Percentiles rank a stretch among this genome's conserved stretches.
These are phyloP conservation scores for Drosophila parabipectinata DNA, from an alignment of 1,140 invertebrate species.

Conservation along the genomic window DNA sequence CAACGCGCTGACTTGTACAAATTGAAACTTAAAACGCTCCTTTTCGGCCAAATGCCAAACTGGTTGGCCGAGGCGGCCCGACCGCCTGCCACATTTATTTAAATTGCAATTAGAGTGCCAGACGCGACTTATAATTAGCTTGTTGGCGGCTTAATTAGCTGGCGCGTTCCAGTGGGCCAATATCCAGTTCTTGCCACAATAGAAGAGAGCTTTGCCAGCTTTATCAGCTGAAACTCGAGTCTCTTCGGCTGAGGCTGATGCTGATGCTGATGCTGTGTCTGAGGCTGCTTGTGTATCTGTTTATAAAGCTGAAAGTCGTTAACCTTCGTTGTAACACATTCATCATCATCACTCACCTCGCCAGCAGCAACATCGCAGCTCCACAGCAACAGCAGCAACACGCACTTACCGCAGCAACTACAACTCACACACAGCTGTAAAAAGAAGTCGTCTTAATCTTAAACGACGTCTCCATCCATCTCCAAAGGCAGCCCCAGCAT, in stretches of 20 bases:
- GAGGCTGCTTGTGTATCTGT: slow-evolving; percentile 38
- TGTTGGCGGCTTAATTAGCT: slow-evolving; percentile 76
- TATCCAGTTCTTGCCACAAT: slow-evolving; percentile 42
- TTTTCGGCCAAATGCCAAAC: slow-evolving; percentile 66
- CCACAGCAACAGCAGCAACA: slow-evolving; percentile 38
- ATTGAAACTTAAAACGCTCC: slow-evolving; percentile 79
- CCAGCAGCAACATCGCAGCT: slow-evolving; percentile 44
- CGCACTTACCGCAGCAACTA: slow-evolving; percentile 44
- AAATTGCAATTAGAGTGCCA: slow-evolving; percentile 73
- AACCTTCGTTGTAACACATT: slow-evolving; percentile 83
- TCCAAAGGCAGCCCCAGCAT: slow-evolving; percentile 56
- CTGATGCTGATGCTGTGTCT: neutral
- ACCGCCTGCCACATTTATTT: slow-evolving; percentile 75
- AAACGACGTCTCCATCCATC: slow-evolving; percentile 82
- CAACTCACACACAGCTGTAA: slow-evolving; percentile 68
- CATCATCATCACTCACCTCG: slow-evolving; percentile 81
- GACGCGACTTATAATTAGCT: slow-evolving; percentile 70
- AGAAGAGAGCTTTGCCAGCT: slow-evolving; percentile 33
- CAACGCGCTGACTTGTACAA: slow-evolving; percentile 76
- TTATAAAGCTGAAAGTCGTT: slow-evolving; percentile 83
- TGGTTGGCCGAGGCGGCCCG: slow-evolving; percentile 60
- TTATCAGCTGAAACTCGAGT: slow-evolving; percentile 50
- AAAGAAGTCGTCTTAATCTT: slow-evolving; percentile 83
- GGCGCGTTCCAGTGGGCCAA: slow-evolving; percentile 1
- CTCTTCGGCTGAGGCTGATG: slow-evolving; percentile 15